phyloP scores from a whole-genome alignment of 2,888 invertebrate genomes.

The Polyommatus iphigenia region DNA sequence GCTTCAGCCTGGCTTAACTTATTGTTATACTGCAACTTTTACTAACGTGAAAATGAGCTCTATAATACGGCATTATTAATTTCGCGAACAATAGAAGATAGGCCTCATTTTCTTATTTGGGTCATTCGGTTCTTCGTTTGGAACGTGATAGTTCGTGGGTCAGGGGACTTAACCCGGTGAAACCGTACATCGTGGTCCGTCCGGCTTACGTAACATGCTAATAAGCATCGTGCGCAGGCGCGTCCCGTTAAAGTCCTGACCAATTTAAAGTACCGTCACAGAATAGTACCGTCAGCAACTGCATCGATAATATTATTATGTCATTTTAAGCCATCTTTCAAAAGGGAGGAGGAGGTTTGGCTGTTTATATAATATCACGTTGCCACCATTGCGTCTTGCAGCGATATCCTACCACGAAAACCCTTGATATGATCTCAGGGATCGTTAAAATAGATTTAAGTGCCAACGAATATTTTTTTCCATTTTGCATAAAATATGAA shows the following conservation, averaged over 20 bases:
- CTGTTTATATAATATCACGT: too few relatives aligned
- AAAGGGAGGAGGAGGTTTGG: too few relatives aligned
- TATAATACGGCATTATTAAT: neutral
- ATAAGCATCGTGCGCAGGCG: slow-evolving; percentile 41
- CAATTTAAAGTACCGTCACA: slow-evolving; percentile 40
- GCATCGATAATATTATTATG: too few relatives aligned
- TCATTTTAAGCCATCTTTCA: too few relatives aligned
- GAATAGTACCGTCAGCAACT: neutral
- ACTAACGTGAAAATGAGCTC: neutral
- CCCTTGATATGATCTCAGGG: too few relatives aligned
- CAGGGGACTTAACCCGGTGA: slow-evolving; percentile 14
- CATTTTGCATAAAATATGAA: too few relatives aligned
- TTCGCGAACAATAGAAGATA: neutral
- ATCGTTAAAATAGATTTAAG: too few relatives aligned
- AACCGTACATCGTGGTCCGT: slow-evolving; percentile 33
- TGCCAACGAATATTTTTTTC: too few relatives aligned
- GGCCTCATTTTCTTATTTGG: neutral
- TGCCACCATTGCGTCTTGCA: too few relatives aligned
- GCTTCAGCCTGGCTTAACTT: neutral
- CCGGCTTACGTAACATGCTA: slow-evolving; percentile 43
- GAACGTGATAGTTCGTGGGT: slow-evolving; percentile 5
- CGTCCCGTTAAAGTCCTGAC: slow-evolving; percentile 45
- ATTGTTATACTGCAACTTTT: neutral
- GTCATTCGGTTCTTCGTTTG: neutral
- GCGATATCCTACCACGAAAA: too few relatives aligned